Evolutionary conservation across 2,888 invertebrate species (phyloP).

Genomic region (Sinelater perroti): DNA sequence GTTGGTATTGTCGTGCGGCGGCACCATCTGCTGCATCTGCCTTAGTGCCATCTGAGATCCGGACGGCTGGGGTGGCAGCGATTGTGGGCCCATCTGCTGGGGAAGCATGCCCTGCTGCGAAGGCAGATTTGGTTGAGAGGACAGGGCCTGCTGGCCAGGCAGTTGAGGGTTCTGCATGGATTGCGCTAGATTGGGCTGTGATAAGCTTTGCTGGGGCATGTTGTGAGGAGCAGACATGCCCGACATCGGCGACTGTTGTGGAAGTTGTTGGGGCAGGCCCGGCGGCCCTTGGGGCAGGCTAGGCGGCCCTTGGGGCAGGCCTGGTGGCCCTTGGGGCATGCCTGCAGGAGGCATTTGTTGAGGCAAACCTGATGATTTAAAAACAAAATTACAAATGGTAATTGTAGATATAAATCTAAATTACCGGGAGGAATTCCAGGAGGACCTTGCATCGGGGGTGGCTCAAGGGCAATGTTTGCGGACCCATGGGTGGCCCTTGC

Average conservation of each 20-base stretch:
- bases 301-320: constrained; percentile 39
- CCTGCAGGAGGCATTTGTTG: constrained; percentile 45
- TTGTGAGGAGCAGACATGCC: constrained; percentile 17
- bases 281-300: too few relatives aligned
- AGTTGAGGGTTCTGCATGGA: constrained; percentile 30
- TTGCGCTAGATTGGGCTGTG: constrained; percentile 29
- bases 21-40: constrained; percentile 40
- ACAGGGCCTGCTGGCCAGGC: constrained; percentile 5
- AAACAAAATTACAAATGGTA: constrained; percentile 1
- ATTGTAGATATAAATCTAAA: too few relatives aligned
- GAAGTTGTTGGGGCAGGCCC: constrained; percentile 42
- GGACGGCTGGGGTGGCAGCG: constrained; percentile 29
- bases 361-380: constrained; percentile 13
- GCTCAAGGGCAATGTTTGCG: constrained; percentile 7
- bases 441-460: constrained; percentile 48
- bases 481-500: constrained; percentile 39
- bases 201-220: constrained; percentile 29
- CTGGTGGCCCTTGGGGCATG: constrained; percentile 48
- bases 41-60: constrained; percentile 28
- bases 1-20: constrained; percentile 42
- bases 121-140: constrained; percentile 8
- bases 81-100: constrained; percentile 11
- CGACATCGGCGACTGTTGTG: too few relatives aligned
- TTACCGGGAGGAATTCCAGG: constrained; percentile 38
- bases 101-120: constrained; percentile 15